A percentile compares a stretch with the other conserved stretches of the same genome.
phyloP scores from a whole-genome alignment of 2,888 invertebrate species.

The Tetragnatha montana region DNA sequence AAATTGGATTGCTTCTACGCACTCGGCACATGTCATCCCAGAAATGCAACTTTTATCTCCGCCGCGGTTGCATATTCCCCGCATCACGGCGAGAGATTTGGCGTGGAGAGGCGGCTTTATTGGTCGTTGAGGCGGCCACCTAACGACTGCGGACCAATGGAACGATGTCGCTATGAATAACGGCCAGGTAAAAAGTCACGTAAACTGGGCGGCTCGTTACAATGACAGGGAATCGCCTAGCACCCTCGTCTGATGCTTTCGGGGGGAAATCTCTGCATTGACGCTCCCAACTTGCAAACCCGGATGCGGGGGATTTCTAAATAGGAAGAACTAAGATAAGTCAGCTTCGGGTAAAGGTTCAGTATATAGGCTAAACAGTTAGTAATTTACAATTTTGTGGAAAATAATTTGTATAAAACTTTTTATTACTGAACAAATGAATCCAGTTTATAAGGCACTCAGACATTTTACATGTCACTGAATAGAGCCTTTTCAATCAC shows the following conservation, averaged over 20 bases:
- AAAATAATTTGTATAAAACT: no score
- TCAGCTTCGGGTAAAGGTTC: no score
- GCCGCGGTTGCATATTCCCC: slow-evolving; percentile 52
- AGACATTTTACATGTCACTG: no score
- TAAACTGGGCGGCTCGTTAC: slow-evolving; percentile 54
- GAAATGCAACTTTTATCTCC: slow-evolving; percentile 66
- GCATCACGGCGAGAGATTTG: slow-evolving; percentile 41
- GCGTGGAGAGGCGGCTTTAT: slow-evolving; percentile 38
- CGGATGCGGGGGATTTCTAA: no score
- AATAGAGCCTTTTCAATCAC: no score
- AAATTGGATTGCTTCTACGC: slow-evolving; percentile 58
- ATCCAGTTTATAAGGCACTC: no score
- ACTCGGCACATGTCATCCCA: slow-evolving; percentile 55
- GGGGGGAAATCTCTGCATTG: slow-evolving; percentile 27
- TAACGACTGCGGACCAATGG: slow-evolving; percentile 62
- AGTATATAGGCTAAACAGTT: no score
- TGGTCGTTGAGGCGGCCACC: slow-evolving; percentile 65
- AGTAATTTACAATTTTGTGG: no score
- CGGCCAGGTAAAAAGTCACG: slow-evolving; percentile 64
- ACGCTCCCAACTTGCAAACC: not conserved
- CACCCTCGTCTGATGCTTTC: not conserved
- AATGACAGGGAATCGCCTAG: slow-evolving; percentile 61
- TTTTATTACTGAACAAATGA: no score
- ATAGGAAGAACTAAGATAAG: no score
- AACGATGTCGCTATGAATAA: slow-evolving; percentile 71